Conservation (phyloP, 2,113 vertebrate genomes). For the Gobius niger region DNA sequence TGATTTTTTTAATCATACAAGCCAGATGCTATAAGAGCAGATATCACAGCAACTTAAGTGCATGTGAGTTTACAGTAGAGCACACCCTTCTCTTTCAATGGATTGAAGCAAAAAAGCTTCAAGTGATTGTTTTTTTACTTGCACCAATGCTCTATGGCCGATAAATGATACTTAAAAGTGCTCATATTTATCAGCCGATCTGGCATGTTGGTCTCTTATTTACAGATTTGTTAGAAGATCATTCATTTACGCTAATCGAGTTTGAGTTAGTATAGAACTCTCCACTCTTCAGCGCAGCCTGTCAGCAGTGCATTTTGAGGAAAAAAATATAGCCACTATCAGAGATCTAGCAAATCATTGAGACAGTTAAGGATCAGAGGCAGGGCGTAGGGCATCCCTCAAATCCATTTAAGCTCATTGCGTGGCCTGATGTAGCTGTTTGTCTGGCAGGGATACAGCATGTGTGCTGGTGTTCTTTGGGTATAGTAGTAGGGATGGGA, state of each 20-base stretch:
- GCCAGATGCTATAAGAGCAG: no score
- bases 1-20: no score
- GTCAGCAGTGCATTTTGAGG: background rate
- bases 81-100: no score
- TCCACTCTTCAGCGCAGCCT: background rate
- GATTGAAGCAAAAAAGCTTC: no score
- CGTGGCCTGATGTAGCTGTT: conserved; percentile 19
- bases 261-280: background rate
- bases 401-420: conserved; percentile 37
- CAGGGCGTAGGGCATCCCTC: conserved; percentile 23
- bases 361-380: conserved; percentile 6
- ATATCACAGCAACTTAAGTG: no score
- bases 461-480: background rate
- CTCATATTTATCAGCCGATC: no score
- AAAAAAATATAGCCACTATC: background rate
- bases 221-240: conserved; percentile 24
- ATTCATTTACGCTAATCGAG: conserved; percentile 16
- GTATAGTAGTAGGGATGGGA: background rate
- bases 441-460: background rate
- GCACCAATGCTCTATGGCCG: no score
- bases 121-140: no score
- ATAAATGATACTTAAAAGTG: no score
- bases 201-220: background rate
- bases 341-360: conserved; percentile 20
- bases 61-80: no score